A percentile compares a stretch with the other conserved stretches of the same genome.
phyloP scores from a whole-genome alignment of 2,888 invertebrate species.

The Bembecia ichneumoniformis region DNA sequence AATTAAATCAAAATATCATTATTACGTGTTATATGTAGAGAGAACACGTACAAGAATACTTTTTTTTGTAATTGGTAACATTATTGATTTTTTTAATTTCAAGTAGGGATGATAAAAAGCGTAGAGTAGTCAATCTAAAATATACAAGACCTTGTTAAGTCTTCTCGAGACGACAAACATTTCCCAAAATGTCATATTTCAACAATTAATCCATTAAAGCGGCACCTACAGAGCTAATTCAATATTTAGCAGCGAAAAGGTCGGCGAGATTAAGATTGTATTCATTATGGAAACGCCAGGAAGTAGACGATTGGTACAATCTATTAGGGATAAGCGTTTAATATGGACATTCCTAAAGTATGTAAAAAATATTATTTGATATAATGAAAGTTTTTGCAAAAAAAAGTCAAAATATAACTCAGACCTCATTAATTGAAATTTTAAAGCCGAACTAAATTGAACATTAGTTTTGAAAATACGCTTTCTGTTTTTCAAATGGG shows the following conservation, averaged over 20 bases:
- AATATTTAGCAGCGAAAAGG: slow-evolving; percentile 53
- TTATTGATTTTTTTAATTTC: no score
- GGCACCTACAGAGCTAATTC: slow-evolving; percentile 44
- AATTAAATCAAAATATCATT: no score
- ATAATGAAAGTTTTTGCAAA: no score
- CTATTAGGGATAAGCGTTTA: neutral
- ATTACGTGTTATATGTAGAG: no score
- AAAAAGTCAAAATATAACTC: no score
- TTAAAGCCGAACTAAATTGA: no score
- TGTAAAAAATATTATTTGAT: no score
- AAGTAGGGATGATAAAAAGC: no score
- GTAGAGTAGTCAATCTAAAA: no score
- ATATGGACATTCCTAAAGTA: neutral
- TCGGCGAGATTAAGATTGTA: slow-evolving; percentile 44
- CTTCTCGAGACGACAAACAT: slow-evolving; percentile 4
- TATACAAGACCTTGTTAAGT: neutral
- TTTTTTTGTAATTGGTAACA: no score
- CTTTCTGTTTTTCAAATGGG: neutral
- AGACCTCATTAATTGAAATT: no score
- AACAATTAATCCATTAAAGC: slow-evolving; percentile 46
- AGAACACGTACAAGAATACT: no score
- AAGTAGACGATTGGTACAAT: slow-evolving; percentile 8
- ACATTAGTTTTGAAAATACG: neutral
- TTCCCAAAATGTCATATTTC: slow-evolving; percentile 31
- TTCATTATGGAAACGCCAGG: slow-evolving; percentile 28